These are phyloP conservation scores for Drosophila aff. DNA, from an alignment of 1,140 invertebrate species.

Conservation along the genomic window DNA sequence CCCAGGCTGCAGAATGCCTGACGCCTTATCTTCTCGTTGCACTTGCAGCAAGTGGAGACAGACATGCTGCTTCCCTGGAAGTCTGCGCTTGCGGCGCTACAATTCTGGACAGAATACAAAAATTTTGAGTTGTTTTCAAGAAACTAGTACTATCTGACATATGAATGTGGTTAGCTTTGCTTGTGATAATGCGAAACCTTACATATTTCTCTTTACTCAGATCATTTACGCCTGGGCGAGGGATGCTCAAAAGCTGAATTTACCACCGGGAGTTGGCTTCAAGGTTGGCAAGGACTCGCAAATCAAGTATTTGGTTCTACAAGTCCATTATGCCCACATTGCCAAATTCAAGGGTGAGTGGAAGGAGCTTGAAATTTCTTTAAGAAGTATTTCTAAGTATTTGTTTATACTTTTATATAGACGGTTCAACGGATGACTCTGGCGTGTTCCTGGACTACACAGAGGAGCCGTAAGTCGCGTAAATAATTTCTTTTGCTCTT, in stretches of 20 bases:
- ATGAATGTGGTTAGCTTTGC: background rate
- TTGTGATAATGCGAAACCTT: background rate
- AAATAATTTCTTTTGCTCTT: background rate
- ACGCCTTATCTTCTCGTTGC: constrained; percentile 26
- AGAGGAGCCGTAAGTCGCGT: constrained; percentile 88
- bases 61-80: constrained; percentile 8
- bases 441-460: constrained; percentile 93
- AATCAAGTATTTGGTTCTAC: constrained; percentile 93
- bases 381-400: background rate
- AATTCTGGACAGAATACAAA: background rate
- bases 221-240: constrained; percentile 99
- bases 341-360: constrained; percentile 89
- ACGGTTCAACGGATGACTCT: constrained; percentile 92
- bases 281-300: constrained; percentile 90
- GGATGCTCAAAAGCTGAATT: constrained; percentile 93
- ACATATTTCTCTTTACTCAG: constrained; percentile 84
- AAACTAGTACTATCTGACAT: background rate
- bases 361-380: background rate
- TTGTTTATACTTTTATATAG: constrained; percentile 85
- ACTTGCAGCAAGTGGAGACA: constrained; percentile 42
- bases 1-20: constrained; percentile 24
- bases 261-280: constrained; percentile 94
- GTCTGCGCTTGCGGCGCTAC: background rate
- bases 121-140: background rate
- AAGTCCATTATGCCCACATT: constrained; percentile 96